Evolutionary conservation across 1,140 invertebrate species (phyloP).

Genomic region (Venustaconcha ellipsiformis): DNA sequence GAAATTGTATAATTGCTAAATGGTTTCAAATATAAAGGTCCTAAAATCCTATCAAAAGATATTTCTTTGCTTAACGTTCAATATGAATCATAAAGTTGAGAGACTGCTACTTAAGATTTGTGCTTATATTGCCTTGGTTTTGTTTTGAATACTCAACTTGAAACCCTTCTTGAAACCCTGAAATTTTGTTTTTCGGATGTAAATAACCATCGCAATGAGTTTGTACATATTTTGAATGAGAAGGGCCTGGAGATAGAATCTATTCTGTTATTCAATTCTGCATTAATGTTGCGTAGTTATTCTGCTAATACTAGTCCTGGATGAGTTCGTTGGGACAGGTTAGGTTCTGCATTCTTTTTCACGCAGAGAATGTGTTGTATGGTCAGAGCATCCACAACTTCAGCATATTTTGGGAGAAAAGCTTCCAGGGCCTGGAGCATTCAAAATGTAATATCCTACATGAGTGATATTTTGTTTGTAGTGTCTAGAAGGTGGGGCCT

Average conservation of each 20-base stretch:
- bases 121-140: background rate
- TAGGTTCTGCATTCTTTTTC: too few relatives aligned
- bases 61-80: slow-evolving; percentile 14
- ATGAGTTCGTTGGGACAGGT: too few relatives aligned
- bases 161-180: slow-evolving; percentile 5
- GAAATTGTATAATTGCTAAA: background rate
- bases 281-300: background rate
- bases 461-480: too few relatives aligned
- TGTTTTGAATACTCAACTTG: background rate
- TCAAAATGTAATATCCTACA: too few relatives aligned
- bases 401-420: too few relatives aligned
- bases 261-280: background rate
- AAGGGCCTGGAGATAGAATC: background rate
- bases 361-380: too few relatives aligned
- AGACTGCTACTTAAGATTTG: slow-evolving; percentile 12
- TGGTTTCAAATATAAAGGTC: background rate
- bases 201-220: too few relatives aligned
- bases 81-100: background rate
- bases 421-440: too few relatives aligned
- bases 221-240: too few relatives aligned
- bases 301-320: too few relatives aligned
- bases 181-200: background rate
- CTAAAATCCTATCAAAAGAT: background rate
- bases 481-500: too few relatives aligned
- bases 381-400: too few relatives aligned